Conservation (phyloP, 1,140 invertebrate species). For the Apis cerana region DNA sequence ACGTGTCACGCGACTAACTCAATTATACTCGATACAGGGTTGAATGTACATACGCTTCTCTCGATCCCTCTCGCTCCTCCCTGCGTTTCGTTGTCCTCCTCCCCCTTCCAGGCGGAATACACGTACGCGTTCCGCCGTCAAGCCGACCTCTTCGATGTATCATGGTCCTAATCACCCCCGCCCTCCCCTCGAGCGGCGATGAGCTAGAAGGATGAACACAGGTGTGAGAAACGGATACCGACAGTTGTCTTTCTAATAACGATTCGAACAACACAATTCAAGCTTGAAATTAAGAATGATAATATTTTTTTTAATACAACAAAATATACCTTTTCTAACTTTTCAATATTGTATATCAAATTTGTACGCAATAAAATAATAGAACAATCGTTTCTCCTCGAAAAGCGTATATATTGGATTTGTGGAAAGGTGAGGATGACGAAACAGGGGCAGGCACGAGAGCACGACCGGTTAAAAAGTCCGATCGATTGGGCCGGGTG, state of each 20-base stretch:
- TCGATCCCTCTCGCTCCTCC: not conserved
- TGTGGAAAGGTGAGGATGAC: too few relatives aligned
- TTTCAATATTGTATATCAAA: too few relatives aligned
- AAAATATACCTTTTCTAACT: too few relatives aligned
- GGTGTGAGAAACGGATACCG: not conserved
- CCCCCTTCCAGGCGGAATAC: conserved; percentile 18
- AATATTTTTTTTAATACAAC: too few relatives aligned
- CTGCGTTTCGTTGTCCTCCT: not conserved
- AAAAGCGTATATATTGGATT: too few relatives aligned
- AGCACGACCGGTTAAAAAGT: not conserved
- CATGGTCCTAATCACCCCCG: conserved; percentile 50
- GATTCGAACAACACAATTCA: not conserved
- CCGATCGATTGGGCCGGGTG: conserved; percentile 11
- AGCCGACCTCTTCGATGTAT: conserved; percentile 19
- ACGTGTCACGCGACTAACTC: conserved; percentile 70
- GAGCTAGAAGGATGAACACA: conserved; percentile 32
- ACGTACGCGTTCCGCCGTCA: conserved; percentile 29
- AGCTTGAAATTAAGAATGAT: too few relatives aligned
- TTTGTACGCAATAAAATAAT: too few relatives aligned
- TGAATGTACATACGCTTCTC: not conserved
- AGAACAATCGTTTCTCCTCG: too few relatives aligned
- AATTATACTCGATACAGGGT: conserved; percentile 62
- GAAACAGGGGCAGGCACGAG: too few relatives aligned
- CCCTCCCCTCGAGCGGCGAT: conserved; percentile 34
- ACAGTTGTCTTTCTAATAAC: not conserved